These are phyloP conservation scores for Drosophila asahinai DNA, from an alignment of 1,140 invertebrate species.

Conservation along the genomic window DNA sequence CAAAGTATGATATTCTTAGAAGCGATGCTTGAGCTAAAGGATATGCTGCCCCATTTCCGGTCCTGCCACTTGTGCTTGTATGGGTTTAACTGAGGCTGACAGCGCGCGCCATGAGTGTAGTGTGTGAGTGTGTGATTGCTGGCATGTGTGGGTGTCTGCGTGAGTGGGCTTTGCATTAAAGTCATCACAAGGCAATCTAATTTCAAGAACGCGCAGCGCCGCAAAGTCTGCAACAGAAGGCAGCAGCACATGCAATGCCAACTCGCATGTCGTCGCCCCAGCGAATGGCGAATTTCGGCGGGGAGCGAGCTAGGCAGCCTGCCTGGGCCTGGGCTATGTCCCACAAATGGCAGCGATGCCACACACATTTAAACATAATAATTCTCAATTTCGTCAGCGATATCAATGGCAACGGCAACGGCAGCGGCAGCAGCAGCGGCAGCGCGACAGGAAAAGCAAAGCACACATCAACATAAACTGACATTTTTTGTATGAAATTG, in stretches of 20 bases:
- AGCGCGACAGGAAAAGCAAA: conserved; percentile 70
- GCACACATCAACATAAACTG: conserved; percentile 80
- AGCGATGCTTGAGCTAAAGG: background rate
- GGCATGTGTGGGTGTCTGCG: conserved; percentile 17
- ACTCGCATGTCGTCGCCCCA: conserved; percentile 42
- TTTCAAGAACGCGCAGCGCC: conserved; percentile 58
- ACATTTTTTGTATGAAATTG: conserved; percentile 75
- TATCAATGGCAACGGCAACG: conserved; percentile 68
- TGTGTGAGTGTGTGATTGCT: conserved; percentile 7
- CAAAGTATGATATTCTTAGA: background rate
- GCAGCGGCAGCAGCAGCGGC: conserved; percentile 10
- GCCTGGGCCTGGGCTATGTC: background rate
- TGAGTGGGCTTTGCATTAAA: conserved; percentile 51
- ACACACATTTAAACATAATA: conserved; percentile 83
- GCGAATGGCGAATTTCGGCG: conserved; percentile 8
- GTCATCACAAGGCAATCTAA: conserved; percentile 56
- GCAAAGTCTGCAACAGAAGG: conserved; percentile 66
- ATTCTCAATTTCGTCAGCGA: conserved; percentile 82
- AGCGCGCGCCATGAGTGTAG: background rate
- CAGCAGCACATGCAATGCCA: conserved; percentile 42
- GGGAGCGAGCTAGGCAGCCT: background rate
- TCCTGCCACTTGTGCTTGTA: conserved; percentile 16
- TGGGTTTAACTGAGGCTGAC: conserved; percentile 41
- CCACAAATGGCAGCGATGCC: conserved; percentile 55
- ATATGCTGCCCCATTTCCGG: conserved; percentile 19